These are phyloP conservation scores for Lytechinus variegatus DNA, from an alignment of 35 echinoderm and acorn worm genomes.

Conservation along the genomic window DNA sequence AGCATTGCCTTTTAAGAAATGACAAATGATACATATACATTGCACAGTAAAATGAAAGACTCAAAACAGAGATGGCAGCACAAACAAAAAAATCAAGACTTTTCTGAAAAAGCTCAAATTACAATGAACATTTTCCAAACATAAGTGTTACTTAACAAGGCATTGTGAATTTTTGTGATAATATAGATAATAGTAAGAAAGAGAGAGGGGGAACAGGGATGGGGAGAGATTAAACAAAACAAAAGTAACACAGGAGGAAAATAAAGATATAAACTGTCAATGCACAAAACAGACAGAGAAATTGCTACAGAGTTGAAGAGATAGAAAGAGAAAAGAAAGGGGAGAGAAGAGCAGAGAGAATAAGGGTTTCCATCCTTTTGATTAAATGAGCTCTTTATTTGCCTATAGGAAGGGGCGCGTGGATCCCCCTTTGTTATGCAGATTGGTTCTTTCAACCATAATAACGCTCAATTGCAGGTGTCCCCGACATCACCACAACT, in stretches of 20 bases:
- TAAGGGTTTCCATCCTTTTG: not conserved
- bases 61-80: not conserved
- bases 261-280: not conserved
- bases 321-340: not conserved
- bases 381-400: not conserved
- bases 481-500: constrained; percentile 4
- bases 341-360: not conserved
- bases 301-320: not conserved
- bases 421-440: constrained; percentile 45
- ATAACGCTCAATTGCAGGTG: constrained; percentile 14
- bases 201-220: not conserved
- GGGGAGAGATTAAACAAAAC: not conserved
- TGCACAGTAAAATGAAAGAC: not conserved
- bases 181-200: not conserved
- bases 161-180: not conserved
- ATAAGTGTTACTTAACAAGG: not conserved
- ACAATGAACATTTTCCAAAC: not conserved
- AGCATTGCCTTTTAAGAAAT: not conserved
- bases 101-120: not conserved
- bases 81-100: not conserved
- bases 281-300: not conserved
- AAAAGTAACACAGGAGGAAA: not conserved
- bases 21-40: not conserved
- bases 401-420: not conserved
- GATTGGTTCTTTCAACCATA: not conserved